These are phyloP conservation scores for Amphipyra berbera DNA, from an alignment of 2,888 invertebrate species.

Conservation along the genomic window DNA sequence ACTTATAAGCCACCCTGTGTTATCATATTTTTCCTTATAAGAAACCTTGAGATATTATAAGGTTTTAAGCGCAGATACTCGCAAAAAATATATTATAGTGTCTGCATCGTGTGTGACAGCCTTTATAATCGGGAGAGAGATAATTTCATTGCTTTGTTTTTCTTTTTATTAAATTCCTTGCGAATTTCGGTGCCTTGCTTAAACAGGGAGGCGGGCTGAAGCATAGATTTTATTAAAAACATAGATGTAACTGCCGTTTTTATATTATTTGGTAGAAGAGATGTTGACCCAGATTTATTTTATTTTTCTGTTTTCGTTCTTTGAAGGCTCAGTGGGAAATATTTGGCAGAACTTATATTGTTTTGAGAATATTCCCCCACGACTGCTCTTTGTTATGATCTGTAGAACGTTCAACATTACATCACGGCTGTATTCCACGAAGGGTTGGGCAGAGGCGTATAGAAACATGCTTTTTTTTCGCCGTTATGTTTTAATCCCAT, in stretches of 20 bases:
- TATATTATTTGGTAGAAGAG: slow-evolving; percentile 6
- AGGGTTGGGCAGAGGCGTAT: no score
- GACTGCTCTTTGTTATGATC: slow-evolving; percentile 4
- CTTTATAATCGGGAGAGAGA: slow-evolving; percentile 6
- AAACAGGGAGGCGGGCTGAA: neutral
- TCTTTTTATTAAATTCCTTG: slow-evolving; percentile 51
- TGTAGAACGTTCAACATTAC: neutral
- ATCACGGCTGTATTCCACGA: no score
- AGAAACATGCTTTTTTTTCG: no score
- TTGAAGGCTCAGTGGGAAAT: neutral
- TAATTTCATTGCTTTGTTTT: slow-evolving; percentile 24
- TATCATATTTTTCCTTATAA: no score
- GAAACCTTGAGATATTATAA: no score
- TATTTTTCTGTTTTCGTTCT: slow-evolving; percentile 16
- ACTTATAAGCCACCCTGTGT: no score
- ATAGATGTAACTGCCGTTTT: slow-evolving; percentile 3
- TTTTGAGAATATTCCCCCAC: slow-evolving; percentile 8
- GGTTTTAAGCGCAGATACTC: no score
- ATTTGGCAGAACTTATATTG: slow-evolving; percentile 11
- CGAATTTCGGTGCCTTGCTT: slow-evolving; percentile 32
- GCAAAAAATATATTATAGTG: no score
- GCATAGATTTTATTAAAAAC: slow-evolving; percentile 28
- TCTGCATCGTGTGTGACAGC: no score
- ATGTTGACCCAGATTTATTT: slow-evolving; percentile 11
- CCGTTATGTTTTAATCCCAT: no score